phyloP scores from a whole-genome alignment of 2,113 vertebrate genomes.

The Mola mola region DNA sequence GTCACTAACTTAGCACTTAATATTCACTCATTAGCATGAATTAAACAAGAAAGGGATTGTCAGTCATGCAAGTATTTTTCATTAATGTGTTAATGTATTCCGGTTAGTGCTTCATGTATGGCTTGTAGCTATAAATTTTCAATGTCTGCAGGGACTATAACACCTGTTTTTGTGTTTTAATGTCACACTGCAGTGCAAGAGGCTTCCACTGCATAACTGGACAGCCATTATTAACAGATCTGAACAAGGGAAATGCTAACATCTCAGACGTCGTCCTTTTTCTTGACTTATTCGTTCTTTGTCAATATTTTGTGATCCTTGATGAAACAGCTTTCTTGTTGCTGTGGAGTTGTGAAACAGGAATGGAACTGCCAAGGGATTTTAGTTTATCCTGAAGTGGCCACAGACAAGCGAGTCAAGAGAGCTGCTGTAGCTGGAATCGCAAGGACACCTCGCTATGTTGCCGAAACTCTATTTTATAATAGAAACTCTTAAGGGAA shows the following conservation, averaged over 20 bases:
- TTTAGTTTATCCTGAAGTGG: neutral
- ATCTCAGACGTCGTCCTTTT: neutral
- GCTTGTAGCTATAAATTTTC: too few relatives aligned
- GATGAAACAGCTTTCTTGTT: neutral
- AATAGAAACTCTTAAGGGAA: constrained; percentile 5
- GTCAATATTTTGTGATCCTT: neutral
- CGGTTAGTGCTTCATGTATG: too few relatives aligned
- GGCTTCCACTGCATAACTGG: neutral
- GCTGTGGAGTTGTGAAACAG: neutral
- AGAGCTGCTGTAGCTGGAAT: constrained; percentile 8
- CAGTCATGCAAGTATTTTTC: neutral
- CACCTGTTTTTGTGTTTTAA: too few relatives aligned
- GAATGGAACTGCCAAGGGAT: neutral
- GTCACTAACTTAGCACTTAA: neutral
- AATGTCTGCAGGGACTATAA: too few relatives aligned
- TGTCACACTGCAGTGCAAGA: neutral
- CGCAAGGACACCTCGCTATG: constrained; percentile 5
- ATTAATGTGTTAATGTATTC: neutral
- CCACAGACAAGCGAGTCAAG: neutral
- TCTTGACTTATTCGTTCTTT: neutral
- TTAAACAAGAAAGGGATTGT: constrained; percentile 1
- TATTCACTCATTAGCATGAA: neutral
- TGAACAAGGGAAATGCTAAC: neutral
- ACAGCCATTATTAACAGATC: neutral
- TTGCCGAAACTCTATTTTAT: constrained; percentile 6